Conservation (phyloP, 2,888 invertebrate species). For the Tineola bisselliella region DNA sequence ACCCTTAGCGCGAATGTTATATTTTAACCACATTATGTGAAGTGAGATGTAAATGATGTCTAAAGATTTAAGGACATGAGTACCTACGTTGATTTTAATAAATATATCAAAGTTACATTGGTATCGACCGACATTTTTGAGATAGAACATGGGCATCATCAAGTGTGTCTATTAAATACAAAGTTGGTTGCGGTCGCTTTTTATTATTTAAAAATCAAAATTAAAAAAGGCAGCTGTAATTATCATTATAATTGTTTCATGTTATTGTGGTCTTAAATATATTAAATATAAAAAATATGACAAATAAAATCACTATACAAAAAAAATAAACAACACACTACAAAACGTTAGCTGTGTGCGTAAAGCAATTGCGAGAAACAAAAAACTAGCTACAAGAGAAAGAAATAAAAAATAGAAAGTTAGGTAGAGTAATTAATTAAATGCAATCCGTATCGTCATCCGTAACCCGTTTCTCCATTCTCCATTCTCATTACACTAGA, state of each 20-base stretch:
- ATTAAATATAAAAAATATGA: neutral
- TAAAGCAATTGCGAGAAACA: conserved; percentile 46
- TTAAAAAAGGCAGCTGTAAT: neutral
- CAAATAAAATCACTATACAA: neutral
- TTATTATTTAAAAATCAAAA: neutral
- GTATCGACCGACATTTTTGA: too few species aligned
- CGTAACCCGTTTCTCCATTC: too few species aligned
- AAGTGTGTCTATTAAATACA: too few species aligned
- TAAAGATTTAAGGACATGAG: neutral
- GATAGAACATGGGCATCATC: too few species aligned
- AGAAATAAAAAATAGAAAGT: conserved; percentile 19
- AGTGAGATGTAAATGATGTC: neutral
- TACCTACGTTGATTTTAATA: neutral
- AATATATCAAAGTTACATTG: too few species aligned
- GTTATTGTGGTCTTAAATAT: neutral
- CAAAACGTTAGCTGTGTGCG: conserved; percentile 30
- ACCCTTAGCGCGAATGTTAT: neutral
- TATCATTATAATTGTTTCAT: too few species aligned
- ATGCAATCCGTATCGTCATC: conserved; percentile 10
- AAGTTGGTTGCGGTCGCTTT: too few species aligned
- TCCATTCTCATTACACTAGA: neutral
- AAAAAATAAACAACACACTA: neutral
- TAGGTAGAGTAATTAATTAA: neutral
- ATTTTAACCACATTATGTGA: neutral
- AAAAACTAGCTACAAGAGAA: conserved; percentile 26